Evolutionary conservation across 2,888 invertebrate genomes (phyloP), one percentile per base, ranked within the genome.

Genomic region (Volucella inflata): DNA sequence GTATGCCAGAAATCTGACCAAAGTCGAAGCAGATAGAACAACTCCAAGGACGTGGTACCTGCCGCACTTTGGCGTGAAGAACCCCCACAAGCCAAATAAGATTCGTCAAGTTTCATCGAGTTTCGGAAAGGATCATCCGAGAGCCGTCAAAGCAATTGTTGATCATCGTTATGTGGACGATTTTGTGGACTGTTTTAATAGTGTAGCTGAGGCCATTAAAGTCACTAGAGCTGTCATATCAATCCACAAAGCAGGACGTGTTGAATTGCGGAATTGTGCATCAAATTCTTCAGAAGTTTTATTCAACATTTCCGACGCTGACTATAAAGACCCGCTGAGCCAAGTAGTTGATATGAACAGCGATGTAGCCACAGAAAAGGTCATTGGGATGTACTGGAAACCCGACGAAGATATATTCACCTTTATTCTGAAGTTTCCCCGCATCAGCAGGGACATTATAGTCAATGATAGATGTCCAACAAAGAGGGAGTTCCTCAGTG

Each of bases 321-420:
- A 21, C 16, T 12, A 38, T 10, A 8, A 64, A 14, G n/a, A 2
- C 8, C 10, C 14, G n/a, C 11, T n/a, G 1, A 59, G n/a, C 9
- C 38, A 42, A n/a, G n/a, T n/a, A n/a, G n/a, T n/a, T 30, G 44
- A 74, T 8, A 74, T 60, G 46, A 64, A 55, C 30, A 30, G 40
- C 12, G 16, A 14, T 12, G 46, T 11, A 1, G 16, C 12, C 10
- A 38, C 53, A 6, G 50, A 64, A n/a, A 62, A 72, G 42, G 55
- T 74, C 12, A 40, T 74, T n/a, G 74, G 64, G 6, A 53, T 72
- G 44, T 53, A 72, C 14, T 72, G 72, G 62, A 50, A 40, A 1
- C 48, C 72, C 1, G 16, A 8, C 2, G 36, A 51, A 0, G 62
- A 62, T 40, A 6, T 11, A 1, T 50, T 62, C 30, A 60, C 12